Base-by-base conservation (phyloP, 2,113 vertebrate genomes). In the Morone saxatilis region DNA sequence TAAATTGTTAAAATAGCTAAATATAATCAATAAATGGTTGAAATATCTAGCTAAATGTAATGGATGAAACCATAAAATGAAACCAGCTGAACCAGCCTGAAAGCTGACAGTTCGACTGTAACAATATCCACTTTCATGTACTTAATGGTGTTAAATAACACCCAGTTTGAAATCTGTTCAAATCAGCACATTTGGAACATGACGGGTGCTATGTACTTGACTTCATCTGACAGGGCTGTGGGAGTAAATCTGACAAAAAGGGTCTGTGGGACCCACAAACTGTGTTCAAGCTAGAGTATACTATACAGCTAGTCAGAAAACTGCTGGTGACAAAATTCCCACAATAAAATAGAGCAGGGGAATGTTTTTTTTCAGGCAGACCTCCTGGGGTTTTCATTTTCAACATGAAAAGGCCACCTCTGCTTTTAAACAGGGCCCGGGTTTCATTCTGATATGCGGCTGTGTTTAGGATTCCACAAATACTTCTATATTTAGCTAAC, bases 331-430 rank as follows among this genome's bases (percentile, higher is more conserved):
- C 69, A 77, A 40, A 31, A 77, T 76, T 71, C 7, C 53, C 69
- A 70, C 53, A 76, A 74, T 86, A 85, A 79, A 78, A 74, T 22
- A 6, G 45, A 76, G 51, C 1, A n/a, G 22, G 22, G 40, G 16
- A 60, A 6, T 71, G 5, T 71, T 62, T 41, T 62, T 60, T 71
- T 70, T 63, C 79, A 67, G 65, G 66, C 47, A 67, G 54, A 78
- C 36, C 70, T 70, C 84, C 84, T 13, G 86, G 45, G 87, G 84
- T 72, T 87, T 31, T 75, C 47, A 78, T 84, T 91, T 86, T 68
- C 54, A 78, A 73, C 81, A 89, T 86, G 60, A 92, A 93, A 92
- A 80, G 75, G 77, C 74, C 73, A 87, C 67, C 72, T 84, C 76
- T 87, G 81, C 85, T 75, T 91, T 88, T 81, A 84, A 78, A 82